Conservation (phyloP, 2,888 invertebrate genomes). For the Sarcophaga subvicina region DNA sequence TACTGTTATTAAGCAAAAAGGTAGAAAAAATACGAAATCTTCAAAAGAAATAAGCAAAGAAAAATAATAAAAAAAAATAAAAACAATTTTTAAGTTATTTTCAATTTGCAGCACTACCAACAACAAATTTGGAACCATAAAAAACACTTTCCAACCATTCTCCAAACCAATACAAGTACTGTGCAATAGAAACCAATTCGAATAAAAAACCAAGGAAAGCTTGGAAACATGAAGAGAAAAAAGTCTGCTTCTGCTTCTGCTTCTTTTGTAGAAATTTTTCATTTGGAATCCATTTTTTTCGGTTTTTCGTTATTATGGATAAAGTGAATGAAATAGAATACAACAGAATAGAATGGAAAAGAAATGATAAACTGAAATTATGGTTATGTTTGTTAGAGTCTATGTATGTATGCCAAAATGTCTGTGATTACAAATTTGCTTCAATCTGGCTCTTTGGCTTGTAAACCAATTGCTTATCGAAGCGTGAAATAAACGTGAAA, state of each 20-base stretch:
- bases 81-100: constrained; percentile 56
- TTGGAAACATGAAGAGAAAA: background rate
- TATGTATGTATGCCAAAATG: constrained; percentile 17
- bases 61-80: background rate
- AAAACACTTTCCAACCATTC: constrained; percentile 44
- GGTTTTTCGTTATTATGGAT: background rate
- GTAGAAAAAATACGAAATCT: constrained; percentile 3
- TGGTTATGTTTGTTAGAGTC: background rate
- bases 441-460: constrained; percentile 11
- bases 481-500: constrained; percentile 42
- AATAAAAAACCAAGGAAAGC: background rate
- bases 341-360: background rate
- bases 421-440: constrained; percentile 58
- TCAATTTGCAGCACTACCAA: constrained; percentile 49
- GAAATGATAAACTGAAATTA: constrained; percentile 9
- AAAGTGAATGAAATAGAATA: background rate
- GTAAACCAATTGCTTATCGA: constrained; percentile 45
- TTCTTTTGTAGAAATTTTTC: constrained; percentile 36
- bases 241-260: background rate
- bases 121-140: constrained; percentile 33
- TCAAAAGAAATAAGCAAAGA: background rate
- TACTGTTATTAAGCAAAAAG: background rate
- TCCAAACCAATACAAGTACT: constrained; percentile 1
- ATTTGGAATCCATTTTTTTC: background rate
- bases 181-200: background rate